A percentile compares a stretch with the other conserved stretches of the same genome.
Conservation (phyloP, 2,888 invertebrate species). For the Dryobotodes eremita region DNA sequence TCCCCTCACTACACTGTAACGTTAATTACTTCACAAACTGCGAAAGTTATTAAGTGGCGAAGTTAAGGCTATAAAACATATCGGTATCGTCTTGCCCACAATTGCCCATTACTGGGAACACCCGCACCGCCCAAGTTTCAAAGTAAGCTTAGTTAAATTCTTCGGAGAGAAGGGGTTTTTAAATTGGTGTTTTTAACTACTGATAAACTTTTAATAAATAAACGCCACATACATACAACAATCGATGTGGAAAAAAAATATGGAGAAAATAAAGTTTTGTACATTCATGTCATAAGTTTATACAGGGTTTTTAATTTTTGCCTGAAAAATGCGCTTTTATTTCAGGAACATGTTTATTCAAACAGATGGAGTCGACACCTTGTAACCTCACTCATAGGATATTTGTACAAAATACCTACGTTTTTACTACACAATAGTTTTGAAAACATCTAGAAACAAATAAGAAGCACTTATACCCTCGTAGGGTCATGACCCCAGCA, state of each 20-base stretch:
- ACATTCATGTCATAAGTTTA: background rate
- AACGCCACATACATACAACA: background rate
- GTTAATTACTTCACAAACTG: slow-evolving; percentile 61
- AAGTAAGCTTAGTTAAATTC: slow-evolving; percentile 17
- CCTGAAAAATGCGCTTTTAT: background rate
- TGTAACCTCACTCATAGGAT: background rate
- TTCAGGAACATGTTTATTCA: background rate
- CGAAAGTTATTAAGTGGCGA: slow-evolving; percentile 57
- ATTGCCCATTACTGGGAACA: slow-evolving; percentile 33
- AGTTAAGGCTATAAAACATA: slow-evolving; percentile 53
- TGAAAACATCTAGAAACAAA: background rate
- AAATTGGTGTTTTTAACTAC: too few species aligned
- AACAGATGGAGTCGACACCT: background rate
- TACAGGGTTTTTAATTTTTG: background rate
- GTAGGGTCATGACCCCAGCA: background rate
- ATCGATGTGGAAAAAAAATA: background rate
- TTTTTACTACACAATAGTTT: slow-evolving; percentile 6
- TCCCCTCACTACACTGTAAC: background rate
- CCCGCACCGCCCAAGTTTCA: background rate
- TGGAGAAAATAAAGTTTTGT: background rate
- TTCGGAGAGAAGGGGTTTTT: background rate
- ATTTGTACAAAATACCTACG: background rate
- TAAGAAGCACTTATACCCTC: background rate
- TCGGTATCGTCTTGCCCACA: slow-evolving; percentile 33
- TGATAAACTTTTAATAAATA: too few species aligned